Evolutionary conservation across 92 coral and sea anemone species (phyloP).

Genomic region (Palythoa caribaeorum): DNA sequence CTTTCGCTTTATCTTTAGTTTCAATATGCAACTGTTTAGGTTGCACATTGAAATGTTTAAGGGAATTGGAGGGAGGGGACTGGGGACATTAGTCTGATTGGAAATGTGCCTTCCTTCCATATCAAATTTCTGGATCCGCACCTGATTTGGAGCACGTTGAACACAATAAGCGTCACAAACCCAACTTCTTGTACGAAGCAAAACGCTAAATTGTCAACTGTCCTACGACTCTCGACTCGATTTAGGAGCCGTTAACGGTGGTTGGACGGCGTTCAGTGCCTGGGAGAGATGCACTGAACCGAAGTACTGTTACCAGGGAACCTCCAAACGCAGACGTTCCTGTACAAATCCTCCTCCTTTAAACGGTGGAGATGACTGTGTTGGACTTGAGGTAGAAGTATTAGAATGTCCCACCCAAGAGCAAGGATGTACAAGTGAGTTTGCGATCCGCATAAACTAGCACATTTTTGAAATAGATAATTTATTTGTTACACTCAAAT

Average conservation of each 20-base stretch:
- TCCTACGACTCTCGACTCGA: background rate
- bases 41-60: no score
- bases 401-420: conserved; percentile 82
- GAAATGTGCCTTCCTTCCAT: no score
- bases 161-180: no score
- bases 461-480: no score
- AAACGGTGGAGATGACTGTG: conserved; percentile 92
- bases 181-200: no score
- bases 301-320: conserved; percentile 79
- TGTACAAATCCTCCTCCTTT: conserved; percentile 88
- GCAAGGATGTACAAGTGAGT: conserved; percentile 85
- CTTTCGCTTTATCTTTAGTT: no score
- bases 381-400: conserved; percentile 75
- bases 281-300: conserved; percentile 87
- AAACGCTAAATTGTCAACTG: background rate
- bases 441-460: background rate
- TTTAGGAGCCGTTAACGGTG: conserved; percentile 90
- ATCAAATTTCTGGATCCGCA: no score
- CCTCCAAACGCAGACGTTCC: conserved; percentile 66
- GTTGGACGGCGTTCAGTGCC: conserved; percentile 82
- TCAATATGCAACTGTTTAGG: no score
- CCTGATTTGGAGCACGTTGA: no score
- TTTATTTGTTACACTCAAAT: no score
- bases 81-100: no score
- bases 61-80: no score